A percentile compares a stretch with the other conserved stretches of the same genome.
Conservation (phyloP, 2,888 invertebrate genomes). For the Lasioglossum figueresi region DNA sequence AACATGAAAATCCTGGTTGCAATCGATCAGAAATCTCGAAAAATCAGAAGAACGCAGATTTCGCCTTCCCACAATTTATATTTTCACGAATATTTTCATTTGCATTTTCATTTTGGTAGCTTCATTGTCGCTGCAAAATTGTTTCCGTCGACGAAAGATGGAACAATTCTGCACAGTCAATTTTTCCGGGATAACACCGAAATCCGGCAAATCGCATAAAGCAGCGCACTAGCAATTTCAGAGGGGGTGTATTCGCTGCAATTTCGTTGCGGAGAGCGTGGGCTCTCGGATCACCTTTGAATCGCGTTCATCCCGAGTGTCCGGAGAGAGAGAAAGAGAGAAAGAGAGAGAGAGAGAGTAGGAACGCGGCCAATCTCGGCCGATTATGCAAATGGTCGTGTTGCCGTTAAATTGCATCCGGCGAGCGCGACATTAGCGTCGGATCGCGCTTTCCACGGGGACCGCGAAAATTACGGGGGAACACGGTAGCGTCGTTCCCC, state of each 20-base stretch:
- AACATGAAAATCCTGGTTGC: background rate
- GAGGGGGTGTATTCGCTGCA: background rate
- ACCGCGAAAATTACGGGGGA: slow-evolving; percentile 54
- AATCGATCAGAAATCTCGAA: background rate
- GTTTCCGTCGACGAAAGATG: background rate
- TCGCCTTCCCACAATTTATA: background rate
- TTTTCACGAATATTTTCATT: background rate
- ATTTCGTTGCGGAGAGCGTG: background rate
- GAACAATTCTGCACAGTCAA: background rate
- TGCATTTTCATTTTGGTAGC: too few relatives aligned
- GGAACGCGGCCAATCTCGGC: slow-evolving; percentile 66
- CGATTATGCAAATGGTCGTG: slow-evolving; percentile 76
- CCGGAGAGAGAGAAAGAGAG: background rate
- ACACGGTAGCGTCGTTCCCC: slow-evolving; percentile 2
- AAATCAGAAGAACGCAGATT: too few relatives aligned
- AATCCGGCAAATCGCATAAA: background rate
- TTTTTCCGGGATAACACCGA: background rate
- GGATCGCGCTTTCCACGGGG: slow-evolving; percentile 64
- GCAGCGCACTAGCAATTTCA: background rate
- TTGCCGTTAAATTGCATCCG: slow-evolving; percentile 74
- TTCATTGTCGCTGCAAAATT: too few relatives aligned
- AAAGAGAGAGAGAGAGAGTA: slow-evolving; percentile 2
- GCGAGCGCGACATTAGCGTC: slow-evolving; percentile 64
- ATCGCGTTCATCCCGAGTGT: background rate
- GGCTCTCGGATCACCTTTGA: background rate